Evolutionary conservation across 2,888 invertebrate species (phyloP).

Genomic region (Agonopterix heracliana): DNA sequence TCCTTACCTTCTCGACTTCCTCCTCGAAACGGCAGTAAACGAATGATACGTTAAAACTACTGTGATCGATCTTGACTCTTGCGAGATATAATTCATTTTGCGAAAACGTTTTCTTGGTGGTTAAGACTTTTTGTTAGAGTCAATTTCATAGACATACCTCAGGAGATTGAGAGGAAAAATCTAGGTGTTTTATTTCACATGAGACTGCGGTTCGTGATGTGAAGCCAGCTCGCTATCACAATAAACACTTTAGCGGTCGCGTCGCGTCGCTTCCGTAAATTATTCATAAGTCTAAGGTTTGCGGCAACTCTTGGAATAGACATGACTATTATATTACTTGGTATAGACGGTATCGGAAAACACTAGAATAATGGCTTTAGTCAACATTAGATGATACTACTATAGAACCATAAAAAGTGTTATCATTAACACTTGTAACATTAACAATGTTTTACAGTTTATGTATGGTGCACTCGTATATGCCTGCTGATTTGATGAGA

Average conservation of each 20-base stretch:
- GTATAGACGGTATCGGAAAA: too few species aligned
- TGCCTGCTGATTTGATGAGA: too few species aligned
- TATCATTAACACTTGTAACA: too few species aligned
- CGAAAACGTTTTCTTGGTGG: conserved; percentile 19
- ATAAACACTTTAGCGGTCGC: conserved; percentile 63
- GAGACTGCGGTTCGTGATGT: conserved; percentile 50
- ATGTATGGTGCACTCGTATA: too few species aligned
- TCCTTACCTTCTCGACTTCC: conserved; percentile 42
- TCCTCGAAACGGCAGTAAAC: conserved; percentile 26
- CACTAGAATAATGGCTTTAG: too few species aligned
- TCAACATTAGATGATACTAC: too few species aligned
- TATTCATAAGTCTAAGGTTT: conserved; percentile 59
- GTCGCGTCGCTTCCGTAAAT: conserved; percentile 50
- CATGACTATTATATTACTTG: neutral
- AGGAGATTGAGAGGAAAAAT: conserved; percentile 64
- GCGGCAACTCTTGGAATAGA: conserved; percentile 48
- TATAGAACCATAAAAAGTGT: too few species aligned
- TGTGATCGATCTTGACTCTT: conserved; percentile 35
- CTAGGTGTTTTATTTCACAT: conserved; percentile 70
- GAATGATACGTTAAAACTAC: conserved; percentile 35
- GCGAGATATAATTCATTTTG: conserved; percentile 49
- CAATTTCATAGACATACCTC: conserved; percentile 39
- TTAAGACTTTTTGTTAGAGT: conserved; percentile 34
- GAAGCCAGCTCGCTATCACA: conserved; percentile 60
- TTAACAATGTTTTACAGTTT: too few species aligned